phyloP scores from a whole-genome alignment of 1,140 invertebrate species.

The Orius insidiosus region DNA sequence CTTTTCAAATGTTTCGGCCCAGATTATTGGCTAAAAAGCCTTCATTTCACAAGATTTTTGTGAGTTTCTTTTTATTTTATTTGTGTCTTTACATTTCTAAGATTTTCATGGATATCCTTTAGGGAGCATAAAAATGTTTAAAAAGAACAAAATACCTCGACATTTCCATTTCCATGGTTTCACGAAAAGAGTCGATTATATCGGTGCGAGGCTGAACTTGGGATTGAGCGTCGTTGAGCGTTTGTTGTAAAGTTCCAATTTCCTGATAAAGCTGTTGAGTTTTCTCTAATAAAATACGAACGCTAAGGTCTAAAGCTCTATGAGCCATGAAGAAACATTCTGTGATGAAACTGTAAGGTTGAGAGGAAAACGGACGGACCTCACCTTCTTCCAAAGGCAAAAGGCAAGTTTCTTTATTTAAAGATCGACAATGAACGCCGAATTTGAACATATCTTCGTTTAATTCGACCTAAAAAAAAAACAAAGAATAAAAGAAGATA shows the following conservation, averaged over 20 bases:
- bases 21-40: no score
- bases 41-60: no score
- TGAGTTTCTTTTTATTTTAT: no score
- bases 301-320: conserved; percentile 65
- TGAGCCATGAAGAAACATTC: conserved; percentile 85
- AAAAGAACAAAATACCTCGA: conserved; percentile 31
- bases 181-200: conserved; percentile 37
- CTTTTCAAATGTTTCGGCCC: no score
- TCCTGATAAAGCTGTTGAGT: conserved; percentile 49
- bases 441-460: conserved; percentile 3
- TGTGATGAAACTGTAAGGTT: conserved; percentile 61
- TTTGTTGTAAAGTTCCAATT: conserved; percentile 52
- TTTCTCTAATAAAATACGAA: conserved; percentile 61
- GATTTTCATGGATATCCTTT: no score
- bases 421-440: conserved; percentile 44
- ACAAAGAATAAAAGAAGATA: background rate
- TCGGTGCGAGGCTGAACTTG: conserved; percentile 29
- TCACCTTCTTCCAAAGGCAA: conserved; percentile 43
- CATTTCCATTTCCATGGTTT: conserved; percentile 43
- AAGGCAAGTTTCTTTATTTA: conserved; percentile 58
- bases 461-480: conserved; percentile 24
- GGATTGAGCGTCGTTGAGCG: conserved; percentile 40
- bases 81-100: no score
- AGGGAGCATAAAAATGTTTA: no score
- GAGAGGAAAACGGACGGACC: conserved; percentile 32